A percentile compares a stretch with the other conserved stretches of the same genome.
Evolutionary conservation across 64 coral and sea anemone species (phyloP).

Genomic region (Stichodactyla helianthus): DNA sequence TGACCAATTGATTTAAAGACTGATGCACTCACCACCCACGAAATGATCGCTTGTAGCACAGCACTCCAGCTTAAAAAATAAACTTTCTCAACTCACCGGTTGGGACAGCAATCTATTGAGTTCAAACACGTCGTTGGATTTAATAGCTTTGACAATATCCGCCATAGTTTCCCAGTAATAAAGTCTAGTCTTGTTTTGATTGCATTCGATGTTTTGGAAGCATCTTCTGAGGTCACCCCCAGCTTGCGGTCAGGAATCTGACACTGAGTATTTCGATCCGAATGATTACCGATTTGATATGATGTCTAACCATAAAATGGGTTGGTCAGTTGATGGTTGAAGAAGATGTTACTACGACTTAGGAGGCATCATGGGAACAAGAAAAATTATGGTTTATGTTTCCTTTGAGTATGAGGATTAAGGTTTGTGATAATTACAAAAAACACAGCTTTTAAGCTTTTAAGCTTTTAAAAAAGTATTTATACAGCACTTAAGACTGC

Average conservation of each 20-base stretch:
- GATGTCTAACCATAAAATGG: background rate
- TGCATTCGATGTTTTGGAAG: background rate
- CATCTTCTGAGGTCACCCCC: background rate
- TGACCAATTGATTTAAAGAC: background rate
- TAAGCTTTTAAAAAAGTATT: too few species aligned
- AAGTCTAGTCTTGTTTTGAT: background rate
- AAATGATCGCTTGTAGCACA: background rate
- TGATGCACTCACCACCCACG: background rate
- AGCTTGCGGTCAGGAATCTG: conserved; percentile 16
- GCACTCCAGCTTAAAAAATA: background rate
- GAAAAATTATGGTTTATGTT: background rate
- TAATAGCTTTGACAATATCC: conserved; percentile 16
- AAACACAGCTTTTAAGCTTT: too few species aligned
- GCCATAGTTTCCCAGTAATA: background rate
- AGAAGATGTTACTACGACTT: background rate
- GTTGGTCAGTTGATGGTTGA: too few species aligned
- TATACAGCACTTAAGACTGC: background rate
- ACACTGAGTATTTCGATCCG: background rate
- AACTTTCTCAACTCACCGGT: conserved; percentile 13
- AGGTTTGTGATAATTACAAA: too few species aligned
- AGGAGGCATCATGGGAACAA: background rate
- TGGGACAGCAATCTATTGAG: background rate
- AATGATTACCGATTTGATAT: conserved; percentile 4
- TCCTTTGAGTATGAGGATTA: background rate
- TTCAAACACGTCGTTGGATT: background rate